These are phyloP conservation scores for Tragulus kanchil DNA, from an alignment of 2,113 vertebrate genomes.

Conservation along the genomic window DNA sequence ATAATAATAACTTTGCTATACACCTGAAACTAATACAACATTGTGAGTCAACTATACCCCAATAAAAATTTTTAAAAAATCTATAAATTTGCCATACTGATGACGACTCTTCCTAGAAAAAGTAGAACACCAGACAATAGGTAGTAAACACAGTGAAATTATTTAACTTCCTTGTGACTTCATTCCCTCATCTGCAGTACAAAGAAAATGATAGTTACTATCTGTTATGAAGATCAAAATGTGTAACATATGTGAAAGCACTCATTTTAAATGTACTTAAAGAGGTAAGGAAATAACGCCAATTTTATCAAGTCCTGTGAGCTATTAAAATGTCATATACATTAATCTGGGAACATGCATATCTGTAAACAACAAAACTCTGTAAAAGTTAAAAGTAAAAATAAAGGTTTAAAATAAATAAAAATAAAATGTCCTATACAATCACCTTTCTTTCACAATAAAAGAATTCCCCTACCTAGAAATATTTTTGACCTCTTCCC, in stretches of 20 bases:
- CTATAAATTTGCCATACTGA: not conserved
- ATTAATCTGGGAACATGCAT: too few species aligned
- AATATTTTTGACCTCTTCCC: not conserved
- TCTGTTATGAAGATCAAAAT: not conserved
- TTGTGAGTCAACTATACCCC: too few species aligned
- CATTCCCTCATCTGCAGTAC: not conserved
- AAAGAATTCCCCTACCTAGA: too few species aligned
- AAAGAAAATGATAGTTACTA: not conserved
- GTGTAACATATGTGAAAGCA: not conserved
- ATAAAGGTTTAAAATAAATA: too few species aligned
- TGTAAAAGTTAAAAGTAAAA: too few species aligned
- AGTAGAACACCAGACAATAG: not conserved
- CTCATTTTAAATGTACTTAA: not conserved
- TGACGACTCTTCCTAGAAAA: not conserved
- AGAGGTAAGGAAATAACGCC: not conserved
- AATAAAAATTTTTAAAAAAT: too few species aligned
- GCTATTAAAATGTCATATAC: not conserved
- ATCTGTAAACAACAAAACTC: too few species aligned
- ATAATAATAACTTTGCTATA: too few species aligned
- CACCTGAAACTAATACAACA: too few species aligned
- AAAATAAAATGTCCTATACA: too few species aligned
- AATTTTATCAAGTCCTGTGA: not conserved
- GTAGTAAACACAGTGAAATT: not conserved
- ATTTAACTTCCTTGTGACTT: not conserved
- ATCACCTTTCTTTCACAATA: constrained; percentile 18